These are phyloP conservation scores for Decapterus maruadsi DNA, from an alignment of 2,797 vertebrate species.

Conservation along the genomic window DNA sequence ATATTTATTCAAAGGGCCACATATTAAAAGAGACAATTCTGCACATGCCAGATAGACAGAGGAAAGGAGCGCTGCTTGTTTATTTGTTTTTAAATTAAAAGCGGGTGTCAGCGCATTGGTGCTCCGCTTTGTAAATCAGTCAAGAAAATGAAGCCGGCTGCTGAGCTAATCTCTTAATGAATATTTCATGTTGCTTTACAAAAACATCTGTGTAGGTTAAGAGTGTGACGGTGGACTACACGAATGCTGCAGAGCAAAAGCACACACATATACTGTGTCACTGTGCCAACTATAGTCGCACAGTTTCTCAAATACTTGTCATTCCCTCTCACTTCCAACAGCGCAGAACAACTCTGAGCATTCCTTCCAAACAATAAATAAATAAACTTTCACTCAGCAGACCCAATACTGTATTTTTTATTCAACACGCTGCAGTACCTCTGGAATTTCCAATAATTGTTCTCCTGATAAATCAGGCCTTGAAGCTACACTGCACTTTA, in stretches of 20 bases:
- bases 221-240: slow-evolving; percentile 49
- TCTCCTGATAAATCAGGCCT: slow-evolving; percentile 26
- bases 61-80: slow-evolving; percentile 46
- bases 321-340: slow-evolving; percentile 61
- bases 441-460: slow-evolving; percentile 15
- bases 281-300: slow-evolving; percentile 31
- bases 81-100: slow-evolving; percentile 61
- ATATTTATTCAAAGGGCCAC: too few species aligned
- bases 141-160: slow-evolving; percentile 49
- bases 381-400: neutral
- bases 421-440: neutral
- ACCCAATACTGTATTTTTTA: slow-evolving; percentile 1
- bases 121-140: slow-evolving; percentile 58
- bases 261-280: neutral
- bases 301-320: slow-evolving; percentile 55
- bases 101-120: slow-evolving; percentile 29
- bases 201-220: slow-evolving; percentile 71
- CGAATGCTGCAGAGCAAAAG: slow-evolving; percentile 45
- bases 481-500: slow-evolving; percentile 22
- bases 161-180: slow-evolving; percentile 62
- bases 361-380: slow-evolving; percentile 17
- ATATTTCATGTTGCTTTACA: slow-evolving; percentile 72
- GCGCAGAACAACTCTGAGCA: slow-evolving; percentile 38
- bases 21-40: too few species aligned
- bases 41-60: slow-evolving; percentile 26